These are phyloP conservation scores for Taurulus bubalis DNA, from an alignment of 2,113 vertebrate species.

Conservation along the genomic window DNA sequence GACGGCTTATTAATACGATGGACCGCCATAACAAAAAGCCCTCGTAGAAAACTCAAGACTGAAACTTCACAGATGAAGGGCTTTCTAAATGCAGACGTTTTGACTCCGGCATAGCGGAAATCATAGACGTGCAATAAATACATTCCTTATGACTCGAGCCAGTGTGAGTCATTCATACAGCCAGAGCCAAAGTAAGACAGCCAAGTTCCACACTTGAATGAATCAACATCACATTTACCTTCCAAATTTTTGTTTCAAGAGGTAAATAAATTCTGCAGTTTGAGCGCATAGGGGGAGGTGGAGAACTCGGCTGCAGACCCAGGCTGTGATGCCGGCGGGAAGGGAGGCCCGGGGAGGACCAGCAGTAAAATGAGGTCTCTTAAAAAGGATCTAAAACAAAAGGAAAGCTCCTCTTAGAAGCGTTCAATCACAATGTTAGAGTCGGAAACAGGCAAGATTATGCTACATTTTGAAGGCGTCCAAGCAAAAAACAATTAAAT, in stretches of 20 bases:
- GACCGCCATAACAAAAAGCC: neutral
- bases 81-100: neutral
- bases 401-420: too few species aligned
- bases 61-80: too few species aligned
- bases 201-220: neutral
- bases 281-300: too few species aligned
- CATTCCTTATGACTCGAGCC: neutral
- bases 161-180: neutral
- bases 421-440: too few species aligned
- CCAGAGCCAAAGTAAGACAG: neutral
- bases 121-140: neutral
- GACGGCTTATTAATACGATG: neutral
- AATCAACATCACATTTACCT: neutral
- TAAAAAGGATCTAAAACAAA: too few species aligned
- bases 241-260: neutral
- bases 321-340: too few species aligned
- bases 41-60: neutral
- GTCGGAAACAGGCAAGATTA: neutral
- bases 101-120: neutral
- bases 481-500: neutral
- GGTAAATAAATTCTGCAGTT: too few species aligned
- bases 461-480: neutral
- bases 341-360: too few species aligned
- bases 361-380: too few species aligned
- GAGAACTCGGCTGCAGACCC: too few species aligned